Conservation (phyloP, 2,797 vertebrate species). For the Gephyroberyx darwinii region DNA sequence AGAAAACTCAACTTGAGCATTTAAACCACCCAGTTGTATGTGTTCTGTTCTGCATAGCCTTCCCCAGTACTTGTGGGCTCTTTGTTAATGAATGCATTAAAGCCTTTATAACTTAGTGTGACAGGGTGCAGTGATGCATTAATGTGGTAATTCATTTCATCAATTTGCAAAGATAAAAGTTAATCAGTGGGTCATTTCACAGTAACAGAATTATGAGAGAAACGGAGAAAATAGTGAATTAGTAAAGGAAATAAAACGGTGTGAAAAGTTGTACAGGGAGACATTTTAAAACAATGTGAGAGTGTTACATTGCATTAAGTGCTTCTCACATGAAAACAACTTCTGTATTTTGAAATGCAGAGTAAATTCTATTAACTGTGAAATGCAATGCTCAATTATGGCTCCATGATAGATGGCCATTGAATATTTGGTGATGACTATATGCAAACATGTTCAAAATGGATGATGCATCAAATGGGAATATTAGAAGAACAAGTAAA, state of each 20-base stretch:
- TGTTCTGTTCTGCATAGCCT: too few relatives aligned
- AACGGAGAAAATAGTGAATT: slow-evolving; percentile 39
- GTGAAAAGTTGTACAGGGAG: slow-evolving; percentile 23
- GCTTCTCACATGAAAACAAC: neutral
- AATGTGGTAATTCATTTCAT: slow-evolving; percentile 49
- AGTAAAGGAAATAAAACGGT: slow-evolving; percentile 44
- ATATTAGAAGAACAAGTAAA: neutral
- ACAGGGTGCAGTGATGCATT: slow-evolving; percentile 32
- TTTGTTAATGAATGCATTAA: slow-evolving; percentile 24
- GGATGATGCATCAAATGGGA: too few relatives aligned
- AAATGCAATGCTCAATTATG: too few relatives aligned
- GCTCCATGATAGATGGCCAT: too few relatives aligned
- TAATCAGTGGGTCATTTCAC: slow-evolving; percentile 26
- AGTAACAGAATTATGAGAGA: slow-evolving; percentile 42
- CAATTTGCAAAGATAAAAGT: slow-evolving; percentile 34
- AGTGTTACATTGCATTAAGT: neutral
- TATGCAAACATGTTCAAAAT: neutral
- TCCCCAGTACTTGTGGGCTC: neutral
- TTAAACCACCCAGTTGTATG: too few relatives aligned
- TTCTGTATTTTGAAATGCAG: too few relatives aligned
- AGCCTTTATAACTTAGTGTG: slow-evolving; percentile 21
- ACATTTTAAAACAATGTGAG: slow-evolving; percentile 6
- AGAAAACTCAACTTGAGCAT: too few relatives aligned
- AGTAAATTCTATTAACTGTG: too few relatives aligned
- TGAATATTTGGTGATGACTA: neutral